A percentile compares a stretch with the other conserved stretches of the same genome.
Evolutionary conservation across 1,140 invertebrate species (phyloP).

Genomic region (Pectinophora gossypiella): DNA sequence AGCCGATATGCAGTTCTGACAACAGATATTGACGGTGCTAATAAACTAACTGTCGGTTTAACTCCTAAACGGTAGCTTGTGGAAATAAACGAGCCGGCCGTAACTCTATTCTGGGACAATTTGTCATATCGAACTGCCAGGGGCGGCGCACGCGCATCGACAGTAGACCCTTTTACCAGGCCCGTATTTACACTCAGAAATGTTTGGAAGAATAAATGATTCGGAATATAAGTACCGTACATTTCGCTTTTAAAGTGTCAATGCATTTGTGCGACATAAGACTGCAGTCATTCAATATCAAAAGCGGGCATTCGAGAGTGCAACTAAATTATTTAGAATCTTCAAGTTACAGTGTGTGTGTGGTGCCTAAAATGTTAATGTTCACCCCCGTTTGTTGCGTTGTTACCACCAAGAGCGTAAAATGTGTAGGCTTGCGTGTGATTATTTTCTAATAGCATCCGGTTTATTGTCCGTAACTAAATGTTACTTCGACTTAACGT

Average conservation of each 20-base stretch:
- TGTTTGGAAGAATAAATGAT: too few species aligned
- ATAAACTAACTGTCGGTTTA: constrained; percentile 26
- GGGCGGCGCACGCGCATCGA: constrained; percentile 2
- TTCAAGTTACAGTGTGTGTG: too few species aligned
- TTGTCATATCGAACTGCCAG: constrained; percentile 34
- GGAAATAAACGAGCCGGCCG: constrained; percentile 30
- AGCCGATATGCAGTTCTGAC: background rate
- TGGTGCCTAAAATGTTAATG: too few species aligned
- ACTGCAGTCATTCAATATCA: too few species aligned
- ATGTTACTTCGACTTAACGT: too few species aligned
- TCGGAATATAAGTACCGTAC: too few species aligned
- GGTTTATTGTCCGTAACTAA: too few species aligned
- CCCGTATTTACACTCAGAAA: background rate
- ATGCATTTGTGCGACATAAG: too few species aligned
- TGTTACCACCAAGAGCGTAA: background rate
- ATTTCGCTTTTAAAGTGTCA: too few species aligned
- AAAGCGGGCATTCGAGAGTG: too few species aligned
- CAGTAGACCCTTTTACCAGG: constrained; percentile 10
- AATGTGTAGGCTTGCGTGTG: background rate
- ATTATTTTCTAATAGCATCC: background rate
- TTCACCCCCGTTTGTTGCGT: background rate
- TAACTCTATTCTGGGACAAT: constrained; percentile 50
- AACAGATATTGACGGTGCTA: constrained; percentile 9
- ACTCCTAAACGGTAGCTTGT: constrained; percentile 28
- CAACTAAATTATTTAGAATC: too few species aligned